Evolutionary conservation across 2,113 vertebrate species (phyloP).

Genomic region (Alaudala cheleensis): DNA sequence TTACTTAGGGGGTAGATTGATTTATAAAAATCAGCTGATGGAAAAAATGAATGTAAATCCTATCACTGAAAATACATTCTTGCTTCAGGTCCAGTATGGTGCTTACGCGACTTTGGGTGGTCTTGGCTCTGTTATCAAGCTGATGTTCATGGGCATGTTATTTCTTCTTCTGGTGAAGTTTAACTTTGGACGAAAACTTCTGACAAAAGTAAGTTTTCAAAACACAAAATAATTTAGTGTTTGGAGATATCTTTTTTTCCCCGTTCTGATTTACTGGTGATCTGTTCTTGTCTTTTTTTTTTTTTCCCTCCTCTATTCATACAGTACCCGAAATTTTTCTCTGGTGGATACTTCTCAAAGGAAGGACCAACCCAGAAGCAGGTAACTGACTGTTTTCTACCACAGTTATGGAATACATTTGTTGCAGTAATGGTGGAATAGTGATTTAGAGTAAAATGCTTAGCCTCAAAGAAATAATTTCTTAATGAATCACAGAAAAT

Average conservation of each 20-base stretch:
- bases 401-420: background rate
- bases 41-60: background rate
- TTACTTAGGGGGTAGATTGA: background rate
- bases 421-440: background rate
- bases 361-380: constrained; percentile 92
- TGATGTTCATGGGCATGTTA: constrained; percentile 89
- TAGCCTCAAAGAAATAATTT: background rate
- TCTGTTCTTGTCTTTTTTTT: background rate
- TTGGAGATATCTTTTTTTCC: accelerated
- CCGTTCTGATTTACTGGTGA: background rate
- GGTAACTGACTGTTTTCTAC: constrained; percentile 72
- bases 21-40: background rate
- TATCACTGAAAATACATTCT: background rate
- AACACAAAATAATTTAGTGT: background rate
- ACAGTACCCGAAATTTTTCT: constrained; percentile 92
- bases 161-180: constrained; percentile 90
- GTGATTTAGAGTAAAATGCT: background rate
- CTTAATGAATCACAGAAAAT: background rate
- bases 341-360: constrained; percentile 86
- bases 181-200: constrained; percentile 88
- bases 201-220: constrained; percentile 84
- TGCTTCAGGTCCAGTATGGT: constrained; percentile 87
- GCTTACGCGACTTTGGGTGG: constrained; percentile 85
- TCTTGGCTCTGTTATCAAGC: constrained; percentile 80
- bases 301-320: background rate